These are phyloP conservation scores for Tillus elongatus DNA, from an alignment of 2,888 invertebrate species.

Conservation along the genomic window DNA sequence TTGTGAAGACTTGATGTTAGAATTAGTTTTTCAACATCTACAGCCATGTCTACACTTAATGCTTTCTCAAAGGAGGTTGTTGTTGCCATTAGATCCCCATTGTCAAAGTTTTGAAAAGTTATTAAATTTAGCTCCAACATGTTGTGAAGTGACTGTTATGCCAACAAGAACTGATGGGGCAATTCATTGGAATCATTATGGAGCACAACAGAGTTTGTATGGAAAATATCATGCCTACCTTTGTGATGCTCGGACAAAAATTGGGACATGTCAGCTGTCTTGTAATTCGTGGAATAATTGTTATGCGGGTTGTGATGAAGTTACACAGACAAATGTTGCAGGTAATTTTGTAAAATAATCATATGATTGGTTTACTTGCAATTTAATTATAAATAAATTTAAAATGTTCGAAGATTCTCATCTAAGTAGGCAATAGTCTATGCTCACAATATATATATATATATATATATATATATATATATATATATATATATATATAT, in stretches of 20 bases:
- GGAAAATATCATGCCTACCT: slow-evolving; percentile 81
- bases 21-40: slow-evolving; percentile 78
- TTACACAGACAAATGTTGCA: slow-evolving; percentile 2
- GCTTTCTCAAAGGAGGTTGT: slow-evolving; percentile 65
- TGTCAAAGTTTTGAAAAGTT: slow-evolving; percentile 67
- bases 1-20: slow-evolving; percentile 94
- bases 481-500: too few relatives aligned
- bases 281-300: slow-evolving; percentile 70
- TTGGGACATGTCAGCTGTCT: slow-evolving; percentile 63
- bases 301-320: slow-evolving; percentile 57
- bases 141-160: slow-evolving; percentile 40
- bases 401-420: too few relatives aligned
- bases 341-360: too few relatives aligned
- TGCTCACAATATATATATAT: too few relatives aligned
- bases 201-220: slow-evolving; percentile 56
- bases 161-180: slow-evolving; percentile 28
- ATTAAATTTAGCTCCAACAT: slow-evolving; percentile 61
- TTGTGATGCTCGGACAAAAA: slow-evolving; percentile 71
- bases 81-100: slow-evolving; percentile 64
- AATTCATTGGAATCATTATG: slow-evolving; percentile 47
- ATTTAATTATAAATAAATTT: too few relatives aligned
- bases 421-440: too few relatives aligned
- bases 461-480: too few relatives aligned
- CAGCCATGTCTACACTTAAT: slow-evolving; percentile 72
- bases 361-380: too few relatives aligned